Evolutionary conservation across 2,113 vertebrate genomes (phyloP).

Genomic region (Hippopotamus amphibius): DNA sequence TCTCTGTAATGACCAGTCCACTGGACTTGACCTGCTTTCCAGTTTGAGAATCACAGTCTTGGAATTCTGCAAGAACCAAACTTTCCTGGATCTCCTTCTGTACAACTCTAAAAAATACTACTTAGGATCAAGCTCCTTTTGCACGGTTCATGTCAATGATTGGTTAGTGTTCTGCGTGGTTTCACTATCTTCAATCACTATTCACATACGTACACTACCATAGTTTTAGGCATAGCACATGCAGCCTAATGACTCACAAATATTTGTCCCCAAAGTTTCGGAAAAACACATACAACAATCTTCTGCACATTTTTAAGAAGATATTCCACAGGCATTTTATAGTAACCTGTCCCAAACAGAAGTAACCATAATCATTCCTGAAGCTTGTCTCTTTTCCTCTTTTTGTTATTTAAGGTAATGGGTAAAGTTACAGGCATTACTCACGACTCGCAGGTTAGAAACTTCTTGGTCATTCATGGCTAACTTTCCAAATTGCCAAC

Average conservation of each 20-base stretch:
- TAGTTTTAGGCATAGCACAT: background rate
- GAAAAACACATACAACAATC: background rate
- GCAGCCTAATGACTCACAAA: background rate
- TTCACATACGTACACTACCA: background rate
- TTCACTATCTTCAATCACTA: background rate
- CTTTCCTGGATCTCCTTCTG: background rate
- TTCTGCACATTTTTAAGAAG: background rate
- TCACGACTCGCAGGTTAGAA: background rate
- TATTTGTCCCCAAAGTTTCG: background rate
- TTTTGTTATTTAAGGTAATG: background rate
- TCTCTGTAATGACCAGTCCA: background rate
- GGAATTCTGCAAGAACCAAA: background rate
- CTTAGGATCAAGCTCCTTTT: background rate
- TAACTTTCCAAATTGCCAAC: background rate
- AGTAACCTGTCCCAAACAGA: background rate
- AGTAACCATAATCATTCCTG: background rate
- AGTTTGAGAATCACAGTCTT: background rate
- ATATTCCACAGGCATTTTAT: background rate
- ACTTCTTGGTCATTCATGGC: background rate
- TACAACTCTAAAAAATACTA: constrained; percentile 3
- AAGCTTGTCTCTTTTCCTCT: background rate
- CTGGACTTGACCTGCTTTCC: background rate
- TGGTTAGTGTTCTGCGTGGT: background rate
- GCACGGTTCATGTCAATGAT: background rate
- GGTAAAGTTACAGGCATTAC: background rate